phyloP scores from a whole-genome alignment of 2,888 invertebrate species.

The Plutella xylostella region DNA sequence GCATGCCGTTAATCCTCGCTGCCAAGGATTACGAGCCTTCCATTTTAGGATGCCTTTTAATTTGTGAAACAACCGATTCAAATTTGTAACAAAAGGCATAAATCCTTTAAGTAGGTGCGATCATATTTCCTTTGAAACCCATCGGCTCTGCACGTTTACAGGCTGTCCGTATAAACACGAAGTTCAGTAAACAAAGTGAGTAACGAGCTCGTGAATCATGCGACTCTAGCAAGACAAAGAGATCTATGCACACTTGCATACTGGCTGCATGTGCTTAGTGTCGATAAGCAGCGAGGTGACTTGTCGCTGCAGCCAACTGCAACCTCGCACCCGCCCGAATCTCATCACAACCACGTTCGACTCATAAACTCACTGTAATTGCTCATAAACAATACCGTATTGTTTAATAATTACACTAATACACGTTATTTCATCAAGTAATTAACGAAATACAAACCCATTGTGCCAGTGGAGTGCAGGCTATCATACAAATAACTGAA shows the following conservation, averaged over 20 bases:
- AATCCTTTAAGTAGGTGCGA: background rate
- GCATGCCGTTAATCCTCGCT: slow-evolving; percentile 52
- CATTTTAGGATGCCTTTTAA: background rate
- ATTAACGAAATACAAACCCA: too few species aligned
- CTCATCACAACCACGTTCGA: background rate
- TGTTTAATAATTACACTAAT: background rate
- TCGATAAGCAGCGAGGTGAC: background rate
- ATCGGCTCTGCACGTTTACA: too few species aligned
- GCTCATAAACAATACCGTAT: background rate
- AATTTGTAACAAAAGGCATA: background rate
- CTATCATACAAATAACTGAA: too few species aligned
- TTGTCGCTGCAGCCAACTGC: too few species aligned
- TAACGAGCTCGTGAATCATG: slow-evolving; percentile 1
- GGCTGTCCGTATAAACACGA: background rate
- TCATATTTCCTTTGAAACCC: background rate
- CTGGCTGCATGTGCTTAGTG: background rate
- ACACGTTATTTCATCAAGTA: too few species aligned
- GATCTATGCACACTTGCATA: background rate
- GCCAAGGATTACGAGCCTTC: slow-evolving; percentile 40
- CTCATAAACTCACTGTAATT: background rate
- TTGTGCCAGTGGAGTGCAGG: too few species aligned
- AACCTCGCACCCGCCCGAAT: too few species aligned
- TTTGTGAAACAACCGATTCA: background rate
- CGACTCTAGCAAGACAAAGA: background rate
- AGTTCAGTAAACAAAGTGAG: slow-evolving; percentile 2